Evolutionary conservation across 2,113 vertebrate species (phyloP).

Genomic region (Albula goreensis): DNA sequence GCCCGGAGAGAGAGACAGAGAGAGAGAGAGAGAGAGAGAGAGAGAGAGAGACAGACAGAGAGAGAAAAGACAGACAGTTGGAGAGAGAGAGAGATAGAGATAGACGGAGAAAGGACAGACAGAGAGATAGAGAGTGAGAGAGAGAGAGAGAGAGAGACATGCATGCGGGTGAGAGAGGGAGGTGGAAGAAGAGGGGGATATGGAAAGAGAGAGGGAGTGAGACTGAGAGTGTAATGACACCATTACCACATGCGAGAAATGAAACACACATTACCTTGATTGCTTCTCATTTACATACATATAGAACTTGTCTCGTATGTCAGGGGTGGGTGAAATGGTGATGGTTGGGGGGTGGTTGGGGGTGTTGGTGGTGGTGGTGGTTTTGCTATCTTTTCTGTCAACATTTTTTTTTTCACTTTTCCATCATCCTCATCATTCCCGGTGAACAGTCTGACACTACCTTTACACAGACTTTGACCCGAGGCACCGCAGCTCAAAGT

Average conservation of each 20-base stretch:
- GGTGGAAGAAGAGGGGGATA: background rate
- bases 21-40: background rate
- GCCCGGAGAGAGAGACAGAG: background rate
- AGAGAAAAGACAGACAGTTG: background rate
- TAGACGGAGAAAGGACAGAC: background rate
- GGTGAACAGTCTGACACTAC: background rate
- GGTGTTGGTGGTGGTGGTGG: conserved; percentile 27
- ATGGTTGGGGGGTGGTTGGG: conserved; percentile 38
- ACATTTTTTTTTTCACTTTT: conserved; percentile 46
- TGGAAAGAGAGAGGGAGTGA: background rate
- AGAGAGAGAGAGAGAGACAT: background rate
- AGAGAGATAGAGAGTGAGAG: background rate
- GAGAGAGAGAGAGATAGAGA: background rate
- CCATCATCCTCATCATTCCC: conserved; percentile 36
- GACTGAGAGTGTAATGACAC: conserved; percentile 46
- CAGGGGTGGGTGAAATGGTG: conserved; percentile 48
- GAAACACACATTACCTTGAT: conserved; percentile 60
- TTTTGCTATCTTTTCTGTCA: conserved; percentile 46
- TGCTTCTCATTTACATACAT: conserved; percentile 71
- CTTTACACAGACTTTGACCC: background rate
- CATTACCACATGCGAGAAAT: conserved; percentile 61
- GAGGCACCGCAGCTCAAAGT: background rate
- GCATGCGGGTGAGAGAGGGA: background rate
- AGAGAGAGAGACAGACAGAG: background rate
- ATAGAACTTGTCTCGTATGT: conserved; percentile 50